Conservation (phyloP, 2,113 vertebrate genomes). For the Girardinichthys multiradiatus region DNA sequence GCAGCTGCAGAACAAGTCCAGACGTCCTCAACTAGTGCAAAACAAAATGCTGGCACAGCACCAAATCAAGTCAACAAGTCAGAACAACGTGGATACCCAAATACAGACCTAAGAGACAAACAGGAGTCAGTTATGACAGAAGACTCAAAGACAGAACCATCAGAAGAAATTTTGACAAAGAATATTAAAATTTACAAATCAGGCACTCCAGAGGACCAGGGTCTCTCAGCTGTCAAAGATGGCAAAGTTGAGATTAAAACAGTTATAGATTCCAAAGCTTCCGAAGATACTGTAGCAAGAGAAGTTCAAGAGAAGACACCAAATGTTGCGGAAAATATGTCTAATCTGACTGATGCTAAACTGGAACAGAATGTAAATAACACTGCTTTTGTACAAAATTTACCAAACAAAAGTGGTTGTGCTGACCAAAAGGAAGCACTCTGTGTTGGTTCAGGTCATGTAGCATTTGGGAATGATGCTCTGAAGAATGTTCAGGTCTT, state of each 20-base stretch:
- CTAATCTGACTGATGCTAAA: conserved; percentile 1
- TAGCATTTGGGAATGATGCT: not conserved
- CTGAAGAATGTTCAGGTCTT: conserved; percentile 4
- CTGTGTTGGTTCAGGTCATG: conserved; percentile 2
- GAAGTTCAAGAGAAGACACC: not conserved
- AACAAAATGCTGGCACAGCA: not conserved
- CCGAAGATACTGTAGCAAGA: not conserved
- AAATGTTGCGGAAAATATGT: conserved; percentile 1
- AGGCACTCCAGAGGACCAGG: conserved; percentile 1
- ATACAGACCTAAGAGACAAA: not conserved
- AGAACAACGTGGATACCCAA: not conserved
- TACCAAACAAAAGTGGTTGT: not conserved
- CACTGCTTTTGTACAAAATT: conserved; percentile 2
- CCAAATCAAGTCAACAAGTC: not conserved
- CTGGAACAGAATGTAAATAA: not conserved
- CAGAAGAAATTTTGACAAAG: not conserved
- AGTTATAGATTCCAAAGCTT: not conserved
- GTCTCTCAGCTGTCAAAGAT: not conserved
- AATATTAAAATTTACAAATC: not conserved
- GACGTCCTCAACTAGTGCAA: fast-evolving
- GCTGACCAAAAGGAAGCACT: conserved; percentile 11
- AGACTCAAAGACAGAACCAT: not conserved
- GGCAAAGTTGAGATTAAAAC: not conserved
- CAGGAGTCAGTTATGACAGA: not conserved
- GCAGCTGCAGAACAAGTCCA: not conserved